phyloP scores from a whole-genome alignment of 2,888 invertebrate genomes.

The Patella caerulea region DNA sequence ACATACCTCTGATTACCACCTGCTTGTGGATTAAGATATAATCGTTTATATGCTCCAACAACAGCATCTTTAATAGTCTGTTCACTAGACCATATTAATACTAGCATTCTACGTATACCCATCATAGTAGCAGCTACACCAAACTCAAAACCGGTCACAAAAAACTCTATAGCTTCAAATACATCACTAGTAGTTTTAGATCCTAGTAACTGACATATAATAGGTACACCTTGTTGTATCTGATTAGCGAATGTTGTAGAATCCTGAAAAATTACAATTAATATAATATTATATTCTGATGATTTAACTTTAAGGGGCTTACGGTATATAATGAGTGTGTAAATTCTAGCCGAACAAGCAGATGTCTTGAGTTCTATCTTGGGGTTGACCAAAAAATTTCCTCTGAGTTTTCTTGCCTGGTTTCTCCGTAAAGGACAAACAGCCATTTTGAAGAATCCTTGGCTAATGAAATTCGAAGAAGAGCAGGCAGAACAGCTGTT shows the following conservation, averaged over 20 bases:
- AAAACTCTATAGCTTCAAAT: slow-evolving; percentile 89
- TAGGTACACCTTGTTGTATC: slow-evolving; percentile 75
- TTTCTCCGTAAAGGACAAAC: no score
- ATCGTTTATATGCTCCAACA: slow-evolving; percentile 82
- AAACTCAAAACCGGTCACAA: slow-evolving; percentile 80
- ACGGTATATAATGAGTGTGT: no score
- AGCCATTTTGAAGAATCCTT: no score
- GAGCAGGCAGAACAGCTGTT: no score
- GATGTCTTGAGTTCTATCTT: no score
- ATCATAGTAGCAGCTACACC: slow-evolving; percentile 71
- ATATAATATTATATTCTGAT: no score
- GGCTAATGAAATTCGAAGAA: no score
- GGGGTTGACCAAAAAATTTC: no score
- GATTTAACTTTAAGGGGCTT: no score
- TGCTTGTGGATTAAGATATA: slow-evolving; percentile 74
- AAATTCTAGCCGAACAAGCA: no score
- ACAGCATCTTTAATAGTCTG: slow-evolving; percentile 80
- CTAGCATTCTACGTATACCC: slow-evolving; percentile 84
- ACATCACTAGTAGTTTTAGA: slow-evolving; percentile 81
- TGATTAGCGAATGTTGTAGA: slow-evolving; percentile 74
- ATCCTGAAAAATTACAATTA: slow-evolving; percentile 69
- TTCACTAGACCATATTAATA: slow-evolving; percentile 86
- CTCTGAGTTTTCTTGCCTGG: no score
- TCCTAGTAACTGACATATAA: slow-evolving; percentile 81
- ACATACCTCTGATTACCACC: slow-evolving; percentile 54